These are phyloP conservation scores for Ridgeia piscesae DNA, from an alignment of 1,140 invertebrate genomes.

Conservation along the genomic window DNA sequence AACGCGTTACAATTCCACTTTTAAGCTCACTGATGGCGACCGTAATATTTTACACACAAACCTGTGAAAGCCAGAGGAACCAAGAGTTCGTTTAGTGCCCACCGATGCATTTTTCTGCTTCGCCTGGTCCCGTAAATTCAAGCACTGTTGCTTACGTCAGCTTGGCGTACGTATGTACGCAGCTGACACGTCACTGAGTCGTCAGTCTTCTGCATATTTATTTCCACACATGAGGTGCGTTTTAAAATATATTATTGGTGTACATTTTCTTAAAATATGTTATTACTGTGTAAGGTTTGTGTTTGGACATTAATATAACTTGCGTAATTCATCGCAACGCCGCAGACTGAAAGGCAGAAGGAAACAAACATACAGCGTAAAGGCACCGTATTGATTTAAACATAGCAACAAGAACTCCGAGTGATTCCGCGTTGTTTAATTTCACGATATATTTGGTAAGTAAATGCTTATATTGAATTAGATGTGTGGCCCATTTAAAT, in stretches of 20 bases:
- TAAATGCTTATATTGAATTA: background rate
- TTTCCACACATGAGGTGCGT: background rate
- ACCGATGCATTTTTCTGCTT: slow-evolving; percentile 1
- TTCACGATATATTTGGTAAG: slow-evolving; percentile 3
- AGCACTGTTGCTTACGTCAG: background rate
- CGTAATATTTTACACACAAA: background rate
- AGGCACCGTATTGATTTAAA: background rate
- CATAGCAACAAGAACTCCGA: background rate
- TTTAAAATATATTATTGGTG: too few species aligned
- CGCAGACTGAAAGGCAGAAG: background rate
- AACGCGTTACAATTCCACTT: background rate
- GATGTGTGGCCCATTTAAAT: background rate
- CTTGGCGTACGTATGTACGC: background rate
- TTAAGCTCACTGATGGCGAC: background rate
- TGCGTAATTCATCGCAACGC: background rate
- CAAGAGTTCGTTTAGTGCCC: background rate
- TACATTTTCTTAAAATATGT: background rate
- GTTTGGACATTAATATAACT: background rate
- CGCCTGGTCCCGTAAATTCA: background rate
- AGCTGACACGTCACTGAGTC: background rate
- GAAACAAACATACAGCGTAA: background rate
- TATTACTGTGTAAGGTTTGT: background rate
- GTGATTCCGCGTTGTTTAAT: background rate
- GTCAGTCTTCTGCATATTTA: background rate
- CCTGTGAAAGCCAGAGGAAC: background rate